A percentile compares a stretch with the other conserved stretches of the same genome.
Conservation (phyloP, 1,140 invertebrate species). For the Drosophila pandora region DNA sequence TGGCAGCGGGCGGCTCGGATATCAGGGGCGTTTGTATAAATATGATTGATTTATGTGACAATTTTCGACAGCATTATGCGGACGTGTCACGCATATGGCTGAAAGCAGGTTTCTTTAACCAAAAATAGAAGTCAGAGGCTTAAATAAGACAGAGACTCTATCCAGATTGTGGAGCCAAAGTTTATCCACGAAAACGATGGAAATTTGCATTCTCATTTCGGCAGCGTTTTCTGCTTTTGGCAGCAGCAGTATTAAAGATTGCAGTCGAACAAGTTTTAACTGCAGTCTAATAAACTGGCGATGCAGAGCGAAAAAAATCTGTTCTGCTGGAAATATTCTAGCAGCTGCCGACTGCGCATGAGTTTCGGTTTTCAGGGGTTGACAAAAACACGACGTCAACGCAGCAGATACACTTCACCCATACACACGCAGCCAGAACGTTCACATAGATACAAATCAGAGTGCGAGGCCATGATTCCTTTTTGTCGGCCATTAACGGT, state of each 20-base stretch:
- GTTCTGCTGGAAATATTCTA: constrained; percentile 18
- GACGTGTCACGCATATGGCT: constrained; percentile 71
- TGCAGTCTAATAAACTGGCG: constrained; percentile 55
- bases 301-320: constrained; percentile 7
- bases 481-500: constrained; percentile 34
- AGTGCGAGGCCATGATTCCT: constrained; percentile 32
- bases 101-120: constrained; percentile 33
- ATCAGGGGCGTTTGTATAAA: constrained; percentile 81
- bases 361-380: constrained; percentile 28
- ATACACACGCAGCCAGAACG: neutral
- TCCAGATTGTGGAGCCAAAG: constrained; percentile 1
- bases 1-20: constrained; percentile 49
- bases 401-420: constrained; percentile 31
- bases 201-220: constrained; percentile 64
- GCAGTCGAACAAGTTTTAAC: constrained; percentile 67
- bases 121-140: neutral
- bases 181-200: neutral
- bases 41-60: constrained; percentile 83
- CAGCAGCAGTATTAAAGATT: constrained; percentile 27
- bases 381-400: constrained; percentile 18
- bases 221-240: neutral
- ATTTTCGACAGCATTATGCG: constrained; percentile 80
- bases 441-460: constrained; percentile 29
- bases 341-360: constrained; percentile 52
- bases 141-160: neutral